These are phyloP conservation scores for Corvus hawaiiensis DNA, from an alignment of 2,113 vertebrate genomes.

Conservation along the genomic window DNA sequence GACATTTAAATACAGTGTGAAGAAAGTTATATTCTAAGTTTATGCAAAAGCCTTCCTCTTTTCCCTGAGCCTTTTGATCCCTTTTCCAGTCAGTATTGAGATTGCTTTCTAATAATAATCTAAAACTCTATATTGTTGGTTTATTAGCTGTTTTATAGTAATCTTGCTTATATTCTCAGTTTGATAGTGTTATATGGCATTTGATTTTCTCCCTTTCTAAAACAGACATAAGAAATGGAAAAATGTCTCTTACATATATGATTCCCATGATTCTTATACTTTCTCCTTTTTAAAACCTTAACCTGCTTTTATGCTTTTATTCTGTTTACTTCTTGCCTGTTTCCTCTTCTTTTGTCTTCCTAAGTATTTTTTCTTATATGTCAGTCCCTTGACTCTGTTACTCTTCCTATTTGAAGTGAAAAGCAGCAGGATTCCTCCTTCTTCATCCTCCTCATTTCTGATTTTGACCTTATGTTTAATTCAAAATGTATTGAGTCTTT, in stretches of 20 bases:
- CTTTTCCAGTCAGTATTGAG: background rate
- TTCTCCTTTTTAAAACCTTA: background rate
- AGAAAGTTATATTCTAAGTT: background rate
- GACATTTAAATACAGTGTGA: background rate
- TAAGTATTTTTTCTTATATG: background rate
- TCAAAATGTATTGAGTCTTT: background rate
- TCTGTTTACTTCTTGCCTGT: background rate
- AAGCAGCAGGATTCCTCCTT: background rate
- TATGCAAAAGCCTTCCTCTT: background rate
- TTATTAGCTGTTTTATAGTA: background rate
- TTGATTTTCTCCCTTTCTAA: background rate
- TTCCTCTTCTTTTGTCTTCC: background rate
- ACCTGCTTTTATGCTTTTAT: background rate
- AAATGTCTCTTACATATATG: background rate
- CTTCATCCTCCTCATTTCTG: background rate
- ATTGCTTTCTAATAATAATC: background rate
- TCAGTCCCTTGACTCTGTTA: background rate
- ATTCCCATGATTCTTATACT: background rate
- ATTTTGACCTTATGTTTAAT: background rate
- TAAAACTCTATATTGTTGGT: background rate
- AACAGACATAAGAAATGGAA: background rate
- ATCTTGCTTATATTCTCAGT: background rate
- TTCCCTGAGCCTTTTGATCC: background rate
- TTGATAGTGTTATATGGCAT: background rate
- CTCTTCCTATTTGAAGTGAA: slow-evolving; percentile 4